These are phyloP conservation scores for Nicator chloris DNA, from an alignment of 2,113 vertebrate species.

Conservation along the genomic window DNA sequence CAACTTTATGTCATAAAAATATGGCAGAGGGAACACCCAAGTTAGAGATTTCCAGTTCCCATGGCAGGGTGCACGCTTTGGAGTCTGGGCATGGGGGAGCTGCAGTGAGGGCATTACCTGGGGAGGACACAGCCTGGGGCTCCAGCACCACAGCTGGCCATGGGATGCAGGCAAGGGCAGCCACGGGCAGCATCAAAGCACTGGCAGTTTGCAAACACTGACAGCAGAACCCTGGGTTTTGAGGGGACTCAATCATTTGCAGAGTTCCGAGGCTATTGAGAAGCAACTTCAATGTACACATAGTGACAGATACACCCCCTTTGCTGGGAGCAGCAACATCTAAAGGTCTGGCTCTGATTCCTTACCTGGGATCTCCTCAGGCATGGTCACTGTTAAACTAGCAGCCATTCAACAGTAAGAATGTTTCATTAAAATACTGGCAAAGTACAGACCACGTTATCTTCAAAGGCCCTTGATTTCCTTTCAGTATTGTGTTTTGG, in stretches of 20 bases:
- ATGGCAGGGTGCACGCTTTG: not conserved
- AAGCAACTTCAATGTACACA: not conserved
- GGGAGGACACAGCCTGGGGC: not conserved
- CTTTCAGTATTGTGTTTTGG: slow-evolving; percentile 1
- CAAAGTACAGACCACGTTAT: not conserved
- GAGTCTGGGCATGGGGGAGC: not conserved
- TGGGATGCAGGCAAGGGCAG: not conserved
- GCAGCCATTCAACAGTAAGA: not conserved
- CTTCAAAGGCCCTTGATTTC: not conserved
- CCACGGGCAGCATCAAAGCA: not conserved
- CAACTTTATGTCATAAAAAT: not conserved
- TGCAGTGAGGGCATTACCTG: accelerated
- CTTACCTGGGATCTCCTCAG: not conserved
- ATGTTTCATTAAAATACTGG: not conserved
- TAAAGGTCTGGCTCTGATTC: not conserved
- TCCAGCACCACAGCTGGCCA: accelerated
- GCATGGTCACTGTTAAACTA: not conserved
- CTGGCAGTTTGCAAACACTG: not conserved
- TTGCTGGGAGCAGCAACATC: not conserved
- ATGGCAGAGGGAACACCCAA: not conserved
- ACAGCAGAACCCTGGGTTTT: not conserved
- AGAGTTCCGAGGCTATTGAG: not conserved
- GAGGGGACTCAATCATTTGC: not conserved
- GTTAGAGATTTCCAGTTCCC: not conserved
- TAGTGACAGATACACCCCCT: not conserved